phyloP scores from a whole-genome alignment of 1,140 invertebrate genomes.

The Cherax quadricarinatus region DNA sequence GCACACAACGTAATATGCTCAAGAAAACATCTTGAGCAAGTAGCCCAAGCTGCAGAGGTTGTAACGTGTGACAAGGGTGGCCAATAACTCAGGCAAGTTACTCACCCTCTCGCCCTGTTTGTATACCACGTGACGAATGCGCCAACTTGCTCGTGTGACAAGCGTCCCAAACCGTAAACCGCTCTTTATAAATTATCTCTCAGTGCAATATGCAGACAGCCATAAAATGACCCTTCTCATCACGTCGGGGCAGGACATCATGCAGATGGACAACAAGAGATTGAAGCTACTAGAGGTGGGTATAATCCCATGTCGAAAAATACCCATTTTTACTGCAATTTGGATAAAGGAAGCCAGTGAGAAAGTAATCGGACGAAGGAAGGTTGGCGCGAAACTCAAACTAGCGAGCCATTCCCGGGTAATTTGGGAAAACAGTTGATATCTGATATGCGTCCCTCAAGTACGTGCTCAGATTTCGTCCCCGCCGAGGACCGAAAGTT shows the following conservation, averaged over 20 bases:
- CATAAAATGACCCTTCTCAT: not conserved
- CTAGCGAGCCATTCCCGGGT: constrained; percentile 61
- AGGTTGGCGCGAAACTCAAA: constrained; percentile 62
- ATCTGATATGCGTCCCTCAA: constrained; percentile 66
- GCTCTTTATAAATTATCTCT: constrained; percentile 29
- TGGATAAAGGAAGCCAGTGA: not conserved
- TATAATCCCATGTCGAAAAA: not conserved
- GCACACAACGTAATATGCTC: no score
- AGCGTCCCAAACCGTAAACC: constrained; percentile 35
- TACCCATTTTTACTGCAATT: not conserved
- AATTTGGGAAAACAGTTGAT: constrained; percentile 71
- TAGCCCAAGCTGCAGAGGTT: not conserved
- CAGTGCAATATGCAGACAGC: not conserved
- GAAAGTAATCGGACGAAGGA: constrained; percentile 29
- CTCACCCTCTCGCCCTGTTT: constrained; percentile 53
- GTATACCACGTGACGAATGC: constrained; percentile 60
- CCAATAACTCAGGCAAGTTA: constrained; percentile 51
- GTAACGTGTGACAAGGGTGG: constrained; percentile 43
- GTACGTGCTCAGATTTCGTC: constrained; percentile 62
- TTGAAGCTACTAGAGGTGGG: not conserved
- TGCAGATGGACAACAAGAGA: not conserved
- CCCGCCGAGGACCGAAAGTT: not conserved
- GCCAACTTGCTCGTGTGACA: constrained; percentile 59
- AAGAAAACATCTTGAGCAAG: not conserved
- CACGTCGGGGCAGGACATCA: not conserved